Base-by-base conservation (phyloP, 92 coral and sea anemone species). In the Zoanthus gigantus region DNA sequence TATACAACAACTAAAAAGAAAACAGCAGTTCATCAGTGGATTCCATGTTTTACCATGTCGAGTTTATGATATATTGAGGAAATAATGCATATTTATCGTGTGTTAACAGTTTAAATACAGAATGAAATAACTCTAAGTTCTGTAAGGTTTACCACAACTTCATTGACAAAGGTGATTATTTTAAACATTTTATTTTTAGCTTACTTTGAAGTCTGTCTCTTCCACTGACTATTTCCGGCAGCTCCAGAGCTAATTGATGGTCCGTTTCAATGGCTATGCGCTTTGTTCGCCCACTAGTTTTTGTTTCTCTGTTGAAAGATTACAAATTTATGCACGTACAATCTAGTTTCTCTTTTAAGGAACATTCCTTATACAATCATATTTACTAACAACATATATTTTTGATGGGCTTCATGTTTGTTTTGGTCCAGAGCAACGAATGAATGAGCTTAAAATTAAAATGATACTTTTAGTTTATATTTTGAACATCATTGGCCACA, bases 241-340 rank as follows among this genome's bases (percentile, higher is more conserved):
- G 92, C 72, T 90, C 92, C 92, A 90, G 89, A 44, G 89, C 92
- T 75, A 85, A 78, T 87, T 90, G 92, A 76, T 85, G 92, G 86
- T 85, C 87, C 23, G 87, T 90, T 78, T 90, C 90, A 71, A 90
- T 90, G 75, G 90, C 90, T 77, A 85, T 85, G 71, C 87, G 87
- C n/a, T 90, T 90, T 31, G 90, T 90, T 90, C 90, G 65, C 73
- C 90, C 90, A 79, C 48, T 78, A 86, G 34, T 71, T 90, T 90
- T 86, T 89, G 92, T 85, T 72, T 86, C 90, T 78, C 90, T 86
- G 92, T 90, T 69, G 83, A 79, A 71, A 71, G 46, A 71, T 31
- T 73, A 72, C 74, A 18, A 73, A 45, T 61, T 61, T 61, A 16
- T 61, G 69, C 69, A 63, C 16, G 17, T 63, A 63, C 69, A 63